Evolutionary conservation across 2,888 invertebrate genomes (phyloP).

Genomic region (Elegia similella): DNA sequence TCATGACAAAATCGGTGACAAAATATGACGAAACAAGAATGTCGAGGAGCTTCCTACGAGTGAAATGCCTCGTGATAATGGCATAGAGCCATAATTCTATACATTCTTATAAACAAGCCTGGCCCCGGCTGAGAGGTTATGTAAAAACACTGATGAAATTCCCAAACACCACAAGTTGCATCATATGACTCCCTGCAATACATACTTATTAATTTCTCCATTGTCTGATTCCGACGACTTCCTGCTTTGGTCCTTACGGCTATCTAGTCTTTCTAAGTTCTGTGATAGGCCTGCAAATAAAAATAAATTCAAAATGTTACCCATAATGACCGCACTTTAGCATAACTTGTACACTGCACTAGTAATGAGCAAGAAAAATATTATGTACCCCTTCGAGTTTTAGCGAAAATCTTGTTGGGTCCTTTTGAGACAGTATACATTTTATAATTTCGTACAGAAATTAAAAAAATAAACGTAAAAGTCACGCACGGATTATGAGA

Average conservation of each 20-base stretch:
- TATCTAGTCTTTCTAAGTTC: constrained; percentile 90
- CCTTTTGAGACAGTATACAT: constrained; percentile 95
- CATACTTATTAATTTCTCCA: constrained; percentile 85
- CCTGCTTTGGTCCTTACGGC: constrained; percentile 86
- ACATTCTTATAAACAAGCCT: constrained; percentile 27
- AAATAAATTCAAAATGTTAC: constrained; percentile 28
- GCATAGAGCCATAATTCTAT: constrained; percentile 14
- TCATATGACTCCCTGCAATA: constrained; percentile 33
- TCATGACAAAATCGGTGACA: neutral
- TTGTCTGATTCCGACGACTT: constrained; percentile 85
- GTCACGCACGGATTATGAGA: constrained; percentile 54
- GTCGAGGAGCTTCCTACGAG: constrained; percentile 2
- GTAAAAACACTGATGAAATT: constrained; percentile 74
- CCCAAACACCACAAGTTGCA: constrained; percentile 38
- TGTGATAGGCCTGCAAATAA: constrained; percentile 85
- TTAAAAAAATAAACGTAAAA: constrained; percentile 65
- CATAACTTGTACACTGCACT: neutral
- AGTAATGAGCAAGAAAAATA: neutral
- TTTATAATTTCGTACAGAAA: constrained; percentile 69
- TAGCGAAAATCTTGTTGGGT: constrained; percentile 93
- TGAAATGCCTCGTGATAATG: constrained; percentile 15
- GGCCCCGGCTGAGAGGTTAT: constrained; percentile 62
- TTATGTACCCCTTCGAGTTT: constrained; percentile 87
- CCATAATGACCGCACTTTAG: neutral
- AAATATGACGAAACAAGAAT: neutral